These are phyloP conservation scores for Hippocampus abdominalis DNA, from an alignment of 2,113 vertebrate genomes.

Conservation along the genomic window DNA sequence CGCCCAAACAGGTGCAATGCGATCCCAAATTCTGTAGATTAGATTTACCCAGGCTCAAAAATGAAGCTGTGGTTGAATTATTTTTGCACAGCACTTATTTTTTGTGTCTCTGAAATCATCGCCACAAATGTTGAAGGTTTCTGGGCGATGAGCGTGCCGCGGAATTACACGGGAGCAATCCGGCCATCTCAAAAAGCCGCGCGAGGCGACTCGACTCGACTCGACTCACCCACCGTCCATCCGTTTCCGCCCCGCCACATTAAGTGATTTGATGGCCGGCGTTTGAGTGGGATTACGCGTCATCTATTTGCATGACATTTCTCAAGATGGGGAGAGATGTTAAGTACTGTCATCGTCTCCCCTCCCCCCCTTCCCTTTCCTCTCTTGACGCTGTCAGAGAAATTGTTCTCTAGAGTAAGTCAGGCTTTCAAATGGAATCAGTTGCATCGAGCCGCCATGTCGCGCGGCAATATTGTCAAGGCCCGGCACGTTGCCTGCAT, in stretches of 20 bases:
- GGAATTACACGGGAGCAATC: slow-evolving; percentile 65
- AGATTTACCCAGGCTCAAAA: too few relatives aligned
- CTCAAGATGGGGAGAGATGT: slow-evolving; percentile 32
- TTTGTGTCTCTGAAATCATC: slow-evolving; percentile 44
- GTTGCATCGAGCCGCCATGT: slow-evolving; percentile 17
- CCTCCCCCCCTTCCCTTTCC: background rate
- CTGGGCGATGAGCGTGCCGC: slow-evolving; percentile 42
- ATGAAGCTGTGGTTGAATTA: too few relatives aligned
- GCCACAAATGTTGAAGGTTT: slow-evolving; percentile 46
- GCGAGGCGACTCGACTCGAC: slow-evolving; percentile 37
- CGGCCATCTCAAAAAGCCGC: slow-evolving; percentile 52
- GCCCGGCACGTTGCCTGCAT: background rate
- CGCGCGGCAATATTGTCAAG: slow-evolving; percentile 25
- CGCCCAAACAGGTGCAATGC: too few relatives aligned
- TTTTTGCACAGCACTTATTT: slow-evolving; percentile 5
- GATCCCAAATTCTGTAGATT: too few relatives aligned
- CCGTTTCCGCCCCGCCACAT: slow-evolving; percentile 36
- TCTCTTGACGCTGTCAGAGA: slow-evolving; percentile 30
- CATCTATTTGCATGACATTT: slow-evolving; percentile 55
- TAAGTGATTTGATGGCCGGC: slow-evolving; percentile 60
- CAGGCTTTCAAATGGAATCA: slow-evolving; percentile 43
- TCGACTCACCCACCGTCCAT: background rate
- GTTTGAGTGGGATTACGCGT: slow-evolving; percentile 49
- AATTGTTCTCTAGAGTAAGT: slow-evolving; percentile 49
- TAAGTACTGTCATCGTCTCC: slow-evolving; percentile 32